Evolutionary conservation across 2,888 invertebrate species (phyloP), one percentile per base, ranked within the genome.

Genomic region (Quadriops clusia): DNA sequence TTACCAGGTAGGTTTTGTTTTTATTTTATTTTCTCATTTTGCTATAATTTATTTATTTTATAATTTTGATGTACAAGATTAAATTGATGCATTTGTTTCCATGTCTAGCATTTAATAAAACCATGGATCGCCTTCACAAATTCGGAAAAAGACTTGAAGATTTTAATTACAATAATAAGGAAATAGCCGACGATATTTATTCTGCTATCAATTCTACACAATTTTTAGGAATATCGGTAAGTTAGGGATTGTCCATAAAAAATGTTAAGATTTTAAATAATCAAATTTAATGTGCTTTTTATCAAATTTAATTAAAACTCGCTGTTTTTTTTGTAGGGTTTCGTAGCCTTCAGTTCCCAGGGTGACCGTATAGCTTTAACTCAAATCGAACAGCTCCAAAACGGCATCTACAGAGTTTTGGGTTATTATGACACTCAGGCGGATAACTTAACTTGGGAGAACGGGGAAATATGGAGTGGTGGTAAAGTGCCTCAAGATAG

Each of bases 301-400:
- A 16, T 3, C 8, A 10, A 27, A 12, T 11, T 7, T 10, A 12
- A 15, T 9, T 17, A 13, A 27, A 8, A 18, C 8, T 11, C 14
- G 12, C 8, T 10, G 23, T 14, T 23, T 10, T 14, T 9, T 34
- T 41, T 38, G 37, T 37, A 97, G 95, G 97, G 97, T 25, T 74
- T 82, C 50, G 98, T 99, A 38, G 95, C 94, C 18, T 99, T 98
- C 65, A 94, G 94, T 45, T 93, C 94, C 5, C 87, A 89, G 65
- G 98, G 98, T 45, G 98, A 98, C 67, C 78, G 98, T 49, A 97
- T 99, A 54, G 95, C 97, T 25, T 70, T 93, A 63, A 98, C 97
- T 14, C 93, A 95, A 65, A 91, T 98, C 45, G 98, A 98, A 59
- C 98, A 98, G 64, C 77, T 94, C 66, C 76, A 83, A 38, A 85